Conservation (phyloP, 64 coral and sea anemone genomes). For the Exaiptasia diaphana region DNA sequence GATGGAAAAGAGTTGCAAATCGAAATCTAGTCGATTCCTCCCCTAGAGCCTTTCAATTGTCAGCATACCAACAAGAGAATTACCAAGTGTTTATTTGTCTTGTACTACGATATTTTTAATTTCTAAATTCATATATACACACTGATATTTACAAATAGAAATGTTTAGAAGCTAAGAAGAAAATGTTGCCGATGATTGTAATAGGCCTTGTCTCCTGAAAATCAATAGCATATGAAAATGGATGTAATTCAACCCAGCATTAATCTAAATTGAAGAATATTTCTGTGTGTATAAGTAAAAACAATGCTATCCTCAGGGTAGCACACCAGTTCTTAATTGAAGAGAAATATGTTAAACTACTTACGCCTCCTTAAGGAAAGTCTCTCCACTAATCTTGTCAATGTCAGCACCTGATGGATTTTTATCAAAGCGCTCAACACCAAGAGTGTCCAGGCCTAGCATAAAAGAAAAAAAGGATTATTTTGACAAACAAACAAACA, state of each 20-base stretch:
- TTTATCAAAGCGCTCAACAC: slow-evolving; percentile 55
- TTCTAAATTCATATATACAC: neutral
- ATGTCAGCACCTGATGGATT: slow-evolving; percentile 79
- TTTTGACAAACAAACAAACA: too few relatives aligned
- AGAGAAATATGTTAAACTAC: neutral
- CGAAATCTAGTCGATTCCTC: too few relatives aligned
- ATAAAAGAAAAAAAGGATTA: neutral
- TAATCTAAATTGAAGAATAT: too few relatives aligned
- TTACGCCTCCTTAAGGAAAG: slow-evolving; percentile 91
- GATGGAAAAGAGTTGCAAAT: too few relatives aligned
- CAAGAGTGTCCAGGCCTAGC: slow-evolving; percentile 75
- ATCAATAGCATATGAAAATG: neutral
- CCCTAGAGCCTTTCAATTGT: too few relatives aligned
- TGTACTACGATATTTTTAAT: neutral
- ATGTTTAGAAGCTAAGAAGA: slow-evolving; percentile 3
- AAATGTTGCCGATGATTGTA: slow-evolving; percentile 79
- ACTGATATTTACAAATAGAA: neutral
- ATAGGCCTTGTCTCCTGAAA: slow-evolving; percentile 71
- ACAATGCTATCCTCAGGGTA: too few relatives aligned
- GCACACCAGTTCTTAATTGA: too few relatives aligned
- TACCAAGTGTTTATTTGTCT: neutral
- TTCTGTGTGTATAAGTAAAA: too few relatives aligned
- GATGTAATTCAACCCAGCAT: too few relatives aligned
- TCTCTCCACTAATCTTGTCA: slow-evolving; percentile 74
- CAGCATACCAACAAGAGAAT: too few relatives aligned